Evolutionary conservation across 2,797 vertebrate genomes (phyloP), one percentile per base, ranked within the genome.

Genomic region (Semaprochilodus insignis): DNA sequence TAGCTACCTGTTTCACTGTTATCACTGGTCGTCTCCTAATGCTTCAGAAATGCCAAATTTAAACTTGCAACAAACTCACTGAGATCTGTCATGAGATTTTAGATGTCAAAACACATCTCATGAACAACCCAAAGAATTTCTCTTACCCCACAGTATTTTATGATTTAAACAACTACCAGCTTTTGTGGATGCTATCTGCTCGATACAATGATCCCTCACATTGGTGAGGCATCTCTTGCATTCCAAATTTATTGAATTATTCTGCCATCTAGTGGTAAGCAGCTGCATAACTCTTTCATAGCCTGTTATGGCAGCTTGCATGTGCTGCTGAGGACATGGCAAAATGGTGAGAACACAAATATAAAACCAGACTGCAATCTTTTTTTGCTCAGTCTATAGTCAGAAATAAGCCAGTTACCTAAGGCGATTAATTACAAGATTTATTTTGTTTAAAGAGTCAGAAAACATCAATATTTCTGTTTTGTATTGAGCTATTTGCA

Each of bases 261-360:
- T 92, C 89, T 92, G 93, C 93, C 95, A 93, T 90, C 94, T 89
- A 91, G 91, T 94, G 95, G 92, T 52, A 34, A 78, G 19, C 69
- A 78, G 77, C 16, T n/a, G 76, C 52, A 72, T 21, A 25, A 11
- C 54, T 54, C 40, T 31, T 31, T 54, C 0, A 21, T 40, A 44
- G 10, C 73, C 31, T 62, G 27, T 57, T 74, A 31, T 27, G n/a
- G 54, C 70, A 34, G 5, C n/a, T 11, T n/a, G 25, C 19, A 48
- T 13, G 40, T 27, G 2, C 34, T 44, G 21, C 40, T n/a, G 19
- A 70, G 67, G 44, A 2, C 55, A 60, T 15, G 27, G 23, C 73
- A 60, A 74, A 60, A 74, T 19, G 19, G 31, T 34, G 72, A 27
- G 3, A 34, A 14, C 60, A 77, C 44, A 52, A 21, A 27, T n/a